These are phyloP conservation scores for Callinectes sapidus DNA, from an alignment of 2,888 invertebrate species.

Conservation along the genomic window DNA sequence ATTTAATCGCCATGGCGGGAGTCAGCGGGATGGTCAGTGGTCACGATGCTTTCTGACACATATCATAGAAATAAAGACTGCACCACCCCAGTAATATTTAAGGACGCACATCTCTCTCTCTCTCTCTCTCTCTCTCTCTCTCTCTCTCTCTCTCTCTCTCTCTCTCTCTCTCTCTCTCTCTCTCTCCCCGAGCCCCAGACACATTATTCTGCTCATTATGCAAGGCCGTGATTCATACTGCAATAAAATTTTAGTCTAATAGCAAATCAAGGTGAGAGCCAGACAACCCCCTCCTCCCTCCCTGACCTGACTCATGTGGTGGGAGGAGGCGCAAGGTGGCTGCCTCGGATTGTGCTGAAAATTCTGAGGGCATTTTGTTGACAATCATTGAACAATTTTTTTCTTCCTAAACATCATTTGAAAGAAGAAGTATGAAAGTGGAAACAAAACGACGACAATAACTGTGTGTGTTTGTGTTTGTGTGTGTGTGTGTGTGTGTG, in stretches of 20 bases:
- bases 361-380: not conserved
- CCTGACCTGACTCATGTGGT: not conserved
- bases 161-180: constrained; percentile 34
- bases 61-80: not conserved
- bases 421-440: too few relatives aligned
- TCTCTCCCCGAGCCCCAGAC: not conserved
- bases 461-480: not conserved
- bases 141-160: constrained; percentile 37
- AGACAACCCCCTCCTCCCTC: not conserved
- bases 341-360: not conserved
- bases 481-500: constrained; percentile 41
- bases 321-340: not conserved
- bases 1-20: not conserved
- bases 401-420: too few relatives aligned
- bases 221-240: not conserved
- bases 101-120: not conserved
- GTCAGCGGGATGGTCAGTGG: not conserved
- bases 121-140: constrained; percentile 14
- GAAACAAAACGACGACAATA: not conserved
- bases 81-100: not conserved
- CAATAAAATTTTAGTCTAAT: not conserved
- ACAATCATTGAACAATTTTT: too few relatives aligned
- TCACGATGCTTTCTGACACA: not conserved
- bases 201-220: constrained; percentile 8
- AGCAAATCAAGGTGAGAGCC: not conserved